phyloP scores from a whole-genome alignment of 1,140 invertebrate genomes.

The Pomacea maculata region DNA sequence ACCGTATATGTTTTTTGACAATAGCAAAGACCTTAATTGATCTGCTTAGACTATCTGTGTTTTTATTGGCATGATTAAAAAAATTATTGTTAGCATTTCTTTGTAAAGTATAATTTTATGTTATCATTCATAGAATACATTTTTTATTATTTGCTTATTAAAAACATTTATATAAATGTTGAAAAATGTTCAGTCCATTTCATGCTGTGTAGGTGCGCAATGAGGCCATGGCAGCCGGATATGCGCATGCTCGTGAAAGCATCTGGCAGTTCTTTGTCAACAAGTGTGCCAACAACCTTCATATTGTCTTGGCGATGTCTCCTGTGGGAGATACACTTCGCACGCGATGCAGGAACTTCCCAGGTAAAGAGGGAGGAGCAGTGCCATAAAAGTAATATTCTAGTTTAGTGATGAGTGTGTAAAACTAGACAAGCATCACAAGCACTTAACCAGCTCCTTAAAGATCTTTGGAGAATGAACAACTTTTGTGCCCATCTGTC shows the following conservation, averaged over 20 bases:
- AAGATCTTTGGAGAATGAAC: no score
- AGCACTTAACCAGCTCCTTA: no score
- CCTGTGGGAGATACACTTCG: conserved; percentile 66
- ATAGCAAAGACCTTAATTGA: background rate
- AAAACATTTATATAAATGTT: background rate
- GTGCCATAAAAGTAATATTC: no score
- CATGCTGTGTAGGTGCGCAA: conserved; percentile 68
- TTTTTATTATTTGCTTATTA: no score
- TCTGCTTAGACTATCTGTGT: background rate
- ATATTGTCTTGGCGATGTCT: conserved; percentile 68
- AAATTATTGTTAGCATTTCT: background rate
- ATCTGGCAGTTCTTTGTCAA: conserved; percentile 69
- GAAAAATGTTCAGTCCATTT: background rate
- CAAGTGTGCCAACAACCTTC: conserved; percentile 68
- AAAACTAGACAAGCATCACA: no score
- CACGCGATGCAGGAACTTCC: conserved; percentile 67
- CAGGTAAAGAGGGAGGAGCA: conserved; percentile 43
- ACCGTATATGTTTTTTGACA: background rate
- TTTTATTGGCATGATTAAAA: no score
- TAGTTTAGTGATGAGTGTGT: no score
- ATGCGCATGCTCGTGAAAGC: conserved; percentile 72
- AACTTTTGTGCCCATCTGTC: no score
- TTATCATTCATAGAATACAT: no score
- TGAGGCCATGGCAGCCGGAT: conserved; percentile 75
- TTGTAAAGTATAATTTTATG: background rate